Base-by-base conservation (phyloP, 2,888 invertebrate genomes). In the Brachyptera putata region DNA sequence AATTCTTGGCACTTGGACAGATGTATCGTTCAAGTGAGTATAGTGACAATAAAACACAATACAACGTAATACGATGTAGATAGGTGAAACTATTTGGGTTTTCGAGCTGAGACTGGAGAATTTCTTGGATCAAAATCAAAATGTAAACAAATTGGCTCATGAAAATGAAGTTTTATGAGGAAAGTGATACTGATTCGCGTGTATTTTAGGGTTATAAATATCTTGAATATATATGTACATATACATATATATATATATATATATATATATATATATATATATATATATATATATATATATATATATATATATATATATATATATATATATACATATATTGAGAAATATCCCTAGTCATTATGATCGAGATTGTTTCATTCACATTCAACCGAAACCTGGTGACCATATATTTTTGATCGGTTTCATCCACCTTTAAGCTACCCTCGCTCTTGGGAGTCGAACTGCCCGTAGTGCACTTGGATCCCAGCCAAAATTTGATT, bases 401-500 rank as follows among this genome's bases (percentile, higher is more conserved):
- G n/a, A n/a, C n/a, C n/a, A n/a, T 21, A 30, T 5, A 30, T 11
- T 7, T 30, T 30, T 30, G 11, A 30, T 30, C 30, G 11, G 30
- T 30, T 7, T 11, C 30, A 30, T 30, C 30, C 11, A 46, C 46
- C 46, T 46, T 24, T 36, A 53, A 53, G 53, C 53, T 53, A 18
- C 53, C 3, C 14, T 16, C 21, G 11, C 53, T 53, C 53, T 13
- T 34, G 53, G 53, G 34, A 36, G 11, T 53, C 21, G 36, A 36
- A 4, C 36, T 30, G 53, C 9, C 36, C 22, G 36, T 36, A 36
- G 53, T 36, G 53, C 18, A 21, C 36, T 34, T 53, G 53, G 53
- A 53, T 21, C 34, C 36, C 34, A 18, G 25, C 50, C 53, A 53
- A 36, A 21, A 53, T 53, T 53, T 53, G 53, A 53, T 53, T 53